phyloP scores from a whole-genome alignment of 2,797 vertebrate genomes.

The Microctenopoma lineatum region DNA sequence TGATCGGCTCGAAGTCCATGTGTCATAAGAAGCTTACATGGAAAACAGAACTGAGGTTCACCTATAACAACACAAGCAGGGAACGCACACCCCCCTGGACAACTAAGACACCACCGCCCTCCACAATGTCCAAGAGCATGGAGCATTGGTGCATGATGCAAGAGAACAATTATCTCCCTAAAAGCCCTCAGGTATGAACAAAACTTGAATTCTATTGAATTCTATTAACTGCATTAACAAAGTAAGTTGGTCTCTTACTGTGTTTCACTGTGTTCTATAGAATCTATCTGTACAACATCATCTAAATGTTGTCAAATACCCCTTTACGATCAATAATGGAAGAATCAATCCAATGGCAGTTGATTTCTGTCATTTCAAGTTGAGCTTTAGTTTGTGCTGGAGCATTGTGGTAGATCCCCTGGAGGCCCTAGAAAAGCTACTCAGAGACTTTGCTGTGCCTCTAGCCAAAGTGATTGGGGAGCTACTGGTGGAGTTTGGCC shows the following conservation, averaged over 20 bases:
- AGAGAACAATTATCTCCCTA: conserved; percentile 4
- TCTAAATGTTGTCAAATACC: conserved; percentile 50
- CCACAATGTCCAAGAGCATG: conserved; percentile 56
- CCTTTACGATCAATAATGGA: conserved; percentile 79
- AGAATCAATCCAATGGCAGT: conserved; percentile 70
- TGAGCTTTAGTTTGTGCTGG: conserved; percentile 80
- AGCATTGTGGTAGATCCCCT: conserved; percentile 72
- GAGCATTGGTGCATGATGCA: conserved; percentile 13
- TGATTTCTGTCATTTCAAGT: conserved; percentile 83
- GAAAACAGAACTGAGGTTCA: conserved; percentile 22
- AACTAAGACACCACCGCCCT: conserved; percentile 48
- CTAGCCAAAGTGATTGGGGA: conserved; percentile 79
- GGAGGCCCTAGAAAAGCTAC: conserved; percentile 77
- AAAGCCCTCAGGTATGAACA: conserved; percentile 55
- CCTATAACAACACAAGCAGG: conserved; percentile 9
- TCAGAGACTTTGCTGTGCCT: conserved; percentile 83
- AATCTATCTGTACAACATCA: conserved; percentile 10
- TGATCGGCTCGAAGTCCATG: conserved; percentile 35
- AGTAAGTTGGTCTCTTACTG: conserved; percentile 19
- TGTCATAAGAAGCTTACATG: conserved; percentile 46
- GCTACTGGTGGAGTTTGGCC: conserved; percentile 67
- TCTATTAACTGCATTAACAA: neutral
- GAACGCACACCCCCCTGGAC: conserved; percentile 35
- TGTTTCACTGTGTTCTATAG: conserved; percentile 64
- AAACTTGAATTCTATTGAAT: neutral